Evolutionary conservation across 2,797 vertebrate species (phyloP).

Genomic region (Linurgus olivaceus): DNA sequence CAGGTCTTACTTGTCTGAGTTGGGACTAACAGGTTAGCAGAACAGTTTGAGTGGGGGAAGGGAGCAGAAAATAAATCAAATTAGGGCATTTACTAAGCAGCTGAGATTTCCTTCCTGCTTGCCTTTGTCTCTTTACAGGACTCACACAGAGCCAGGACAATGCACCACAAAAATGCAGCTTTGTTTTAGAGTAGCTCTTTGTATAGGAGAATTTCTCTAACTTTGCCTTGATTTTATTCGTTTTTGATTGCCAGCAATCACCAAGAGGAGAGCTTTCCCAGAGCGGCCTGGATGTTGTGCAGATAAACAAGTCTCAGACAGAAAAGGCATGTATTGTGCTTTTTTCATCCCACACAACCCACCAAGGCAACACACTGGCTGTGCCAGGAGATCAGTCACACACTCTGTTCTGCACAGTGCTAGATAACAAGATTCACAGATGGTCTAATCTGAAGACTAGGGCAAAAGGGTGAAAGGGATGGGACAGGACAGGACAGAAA

Average conservation of each 20-base stretch:
- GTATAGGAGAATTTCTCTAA: slow-evolving; percentile 20
- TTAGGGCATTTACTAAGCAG: slow-evolving; percentile 52
- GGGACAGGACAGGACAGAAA: background rate
- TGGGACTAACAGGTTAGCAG: slow-evolving; percentile 61
- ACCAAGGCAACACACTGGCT: background rate
- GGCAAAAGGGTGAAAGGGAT: background rate
- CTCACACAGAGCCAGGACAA: slow-evolving; percentile 55
- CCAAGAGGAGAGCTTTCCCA: background rate
- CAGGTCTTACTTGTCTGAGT: slow-evolving; percentile 59
- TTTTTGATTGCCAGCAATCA: background rate
- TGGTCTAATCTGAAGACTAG: background rate
- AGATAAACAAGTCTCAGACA: slow-evolving; percentile 45
- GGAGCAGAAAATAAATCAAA: slow-evolving; percentile 54
- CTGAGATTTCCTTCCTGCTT: slow-evolving; percentile 35
- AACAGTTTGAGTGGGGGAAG: slow-evolving; percentile 53
- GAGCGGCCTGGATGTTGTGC: accelerated
- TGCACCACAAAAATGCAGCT: slow-evolving; percentile 13
- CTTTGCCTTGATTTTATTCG: slow-evolving; percentile 30
- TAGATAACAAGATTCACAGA: slow-evolving; percentile 15
- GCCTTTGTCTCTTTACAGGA: slow-evolving; percentile 41
- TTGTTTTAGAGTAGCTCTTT: slow-evolving; percentile 53
- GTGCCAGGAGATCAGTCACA: slow-evolving; percentile 13
- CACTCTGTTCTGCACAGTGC: background rate
- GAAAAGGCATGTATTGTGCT: slow-evolving; percentile 28
- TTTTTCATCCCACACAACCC: slow-evolving; percentile 18